Evolutionary conservation across 2,797 vertebrate genomes (phyloP), one percentile per base, ranked within the genome.

Genomic region (Sebastes hopkinsi): DNA sequence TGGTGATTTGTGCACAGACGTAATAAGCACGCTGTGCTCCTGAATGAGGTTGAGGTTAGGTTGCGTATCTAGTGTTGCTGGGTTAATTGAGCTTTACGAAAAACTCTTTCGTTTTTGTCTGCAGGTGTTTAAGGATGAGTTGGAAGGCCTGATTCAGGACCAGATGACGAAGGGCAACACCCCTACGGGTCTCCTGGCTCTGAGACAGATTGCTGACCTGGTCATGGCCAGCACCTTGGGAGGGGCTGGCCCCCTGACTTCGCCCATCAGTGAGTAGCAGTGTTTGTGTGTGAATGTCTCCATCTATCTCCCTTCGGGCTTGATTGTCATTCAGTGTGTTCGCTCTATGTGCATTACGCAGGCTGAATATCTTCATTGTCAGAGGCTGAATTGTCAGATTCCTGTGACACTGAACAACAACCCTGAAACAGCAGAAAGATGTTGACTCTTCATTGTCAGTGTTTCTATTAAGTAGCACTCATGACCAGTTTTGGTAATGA

Each of bases 61-160:
- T 66, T 83, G 59, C 77, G 52, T 56, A n/a, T 30, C 27, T 16
- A 50, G 52, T 25, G 77, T 77, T 87, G 70, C 78, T 64, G 22
- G 25, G 86, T 71, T 60, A 66, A 61, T 50, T 14, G 18, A 71
- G 58, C 64, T 81, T 77, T 59, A 69, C 5, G 1, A 10, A 14
- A 38, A 27, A 66, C 25, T 9, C 9, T 46, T 25, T 72, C 4
- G 27, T 46, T n/a, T 77, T 94, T 90, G 90, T 88, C 88, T 81
- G 6, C 93, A 99, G 98, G 97, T 97, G 87, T 99, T 99, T 94
- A 97, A 98, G 92, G 98, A 99, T 89, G 98, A 99, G 90, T 84
- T 99, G 93, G 97, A 99, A 93, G 96, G 96, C 67, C 96, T 98
- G 92, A 98, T 99, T 89, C 96, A 99, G 90, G 98, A 99, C 88